These are phyloP conservation scores for Muscicapa striata DNA, from an alignment of 2,797 vertebrate species.

Conservation along the genomic window DNA sequence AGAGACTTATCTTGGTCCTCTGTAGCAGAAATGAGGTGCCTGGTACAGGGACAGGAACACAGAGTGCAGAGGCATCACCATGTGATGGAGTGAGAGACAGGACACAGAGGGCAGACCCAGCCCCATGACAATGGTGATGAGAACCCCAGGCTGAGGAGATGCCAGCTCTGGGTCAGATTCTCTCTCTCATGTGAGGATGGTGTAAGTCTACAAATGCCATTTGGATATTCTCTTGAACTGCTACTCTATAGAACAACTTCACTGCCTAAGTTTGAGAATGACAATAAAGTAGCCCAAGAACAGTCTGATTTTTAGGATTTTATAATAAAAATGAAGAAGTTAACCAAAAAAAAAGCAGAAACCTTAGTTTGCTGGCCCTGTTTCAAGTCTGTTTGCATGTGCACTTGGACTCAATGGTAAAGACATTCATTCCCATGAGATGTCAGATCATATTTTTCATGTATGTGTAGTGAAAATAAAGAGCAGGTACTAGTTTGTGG, in stretches of 20 bases:
- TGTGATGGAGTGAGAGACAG: rapidly evolving
- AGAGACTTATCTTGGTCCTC: background rate
- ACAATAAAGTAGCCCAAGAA: background rate
- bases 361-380: background rate
- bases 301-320: background rate
- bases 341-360: background rate
- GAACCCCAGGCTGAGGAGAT: background rate
- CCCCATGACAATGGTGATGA: rapidly evolving
- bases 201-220: rapidly evolving
- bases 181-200: background rate
- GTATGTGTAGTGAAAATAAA: background rate
- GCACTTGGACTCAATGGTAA: background rate
- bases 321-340: background rate
- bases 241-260: background rate
- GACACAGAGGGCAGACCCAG: background rate
- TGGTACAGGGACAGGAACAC: background rate
- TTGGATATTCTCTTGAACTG: background rate
- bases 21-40: background rate
- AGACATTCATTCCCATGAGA: background rate
- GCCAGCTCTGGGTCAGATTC: background rate
- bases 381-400: background rate
- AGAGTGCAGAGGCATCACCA: background rate
- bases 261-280: background rate
- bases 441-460: background rate
- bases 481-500: background rate